Percentiles rank a stretch among this genome's conserved stretches.
phyloP scores from a whole-genome alignment of 1,140 invertebrate genomes.

The Anastrepha ludens region DNA sequence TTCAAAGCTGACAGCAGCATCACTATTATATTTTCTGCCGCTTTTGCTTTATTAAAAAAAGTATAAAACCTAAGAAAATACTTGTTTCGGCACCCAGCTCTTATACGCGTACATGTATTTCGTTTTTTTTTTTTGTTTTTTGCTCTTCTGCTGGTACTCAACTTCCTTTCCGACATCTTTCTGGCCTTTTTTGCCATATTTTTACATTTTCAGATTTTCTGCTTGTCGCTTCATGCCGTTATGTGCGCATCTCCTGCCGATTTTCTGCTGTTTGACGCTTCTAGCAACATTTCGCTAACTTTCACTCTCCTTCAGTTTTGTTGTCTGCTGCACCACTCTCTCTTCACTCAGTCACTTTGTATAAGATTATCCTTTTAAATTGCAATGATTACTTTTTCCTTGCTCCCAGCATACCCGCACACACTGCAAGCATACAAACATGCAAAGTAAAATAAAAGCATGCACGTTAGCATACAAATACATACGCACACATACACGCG shows the following conservation, averaged over 20 bases:
- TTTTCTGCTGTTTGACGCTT: constrained; percentile 4
- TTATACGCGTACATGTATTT: not conserved
- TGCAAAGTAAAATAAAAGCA: no score
- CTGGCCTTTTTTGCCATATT: not conserved
- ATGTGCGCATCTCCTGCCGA: not conserved
- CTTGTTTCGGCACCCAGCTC: not conserved
- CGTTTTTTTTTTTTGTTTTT: not conserved
- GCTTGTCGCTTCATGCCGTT: constrained; percentile 12
- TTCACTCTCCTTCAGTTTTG: constrained; percentile 3
- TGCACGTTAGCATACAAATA: not conserved
- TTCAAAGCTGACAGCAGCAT: constrained; percentile 12
- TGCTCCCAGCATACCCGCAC: not conserved
- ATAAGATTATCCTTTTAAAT: constrained; percentile 56
- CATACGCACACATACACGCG: not conserved
- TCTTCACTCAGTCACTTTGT: not conserved
- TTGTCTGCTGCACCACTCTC: not conserved
- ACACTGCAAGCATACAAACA: no score
- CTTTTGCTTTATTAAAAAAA: not conserved
- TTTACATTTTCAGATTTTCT: not conserved
- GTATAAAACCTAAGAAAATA: not conserved
- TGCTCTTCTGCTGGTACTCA: not conserved
- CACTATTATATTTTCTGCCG: not conserved
- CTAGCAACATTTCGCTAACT: not conserved
- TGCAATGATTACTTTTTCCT: constrained; percentile 53
- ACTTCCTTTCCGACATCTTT: not conserved